Evolutionary conservation across 2,797 vertebrate genomes (phyloP).

Genomic region (Esox lucius): DNA sequence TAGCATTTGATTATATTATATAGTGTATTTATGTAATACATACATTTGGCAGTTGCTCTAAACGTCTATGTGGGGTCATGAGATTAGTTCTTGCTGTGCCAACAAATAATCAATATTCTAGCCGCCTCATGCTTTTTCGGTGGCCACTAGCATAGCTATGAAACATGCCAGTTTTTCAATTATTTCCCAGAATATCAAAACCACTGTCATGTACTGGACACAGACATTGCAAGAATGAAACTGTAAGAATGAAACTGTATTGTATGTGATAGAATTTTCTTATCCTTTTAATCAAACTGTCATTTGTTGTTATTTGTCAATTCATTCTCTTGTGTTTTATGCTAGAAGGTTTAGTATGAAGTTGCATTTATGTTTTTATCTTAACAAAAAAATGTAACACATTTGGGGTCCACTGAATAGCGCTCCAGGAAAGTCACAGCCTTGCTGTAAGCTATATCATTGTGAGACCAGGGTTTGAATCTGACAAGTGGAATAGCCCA

Average conservation of each 20-base stretch:
- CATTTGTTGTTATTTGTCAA: too few species aligned
- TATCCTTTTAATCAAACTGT: too few species aligned
- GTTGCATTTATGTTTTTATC: too few species aligned
- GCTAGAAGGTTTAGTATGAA: too few species aligned
- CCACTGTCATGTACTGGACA: slow-evolving; percentile 16
- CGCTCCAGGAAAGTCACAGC: too few species aligned
- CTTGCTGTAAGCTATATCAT: too few species aligned
- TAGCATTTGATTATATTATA: neutral
- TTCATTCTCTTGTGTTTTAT: too few species aligned
- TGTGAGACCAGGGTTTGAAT: too few species aligned
- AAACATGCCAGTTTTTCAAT: slow-evolving; percentile 23
- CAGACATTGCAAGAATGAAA: neutral
- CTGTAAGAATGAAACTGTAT: neutral
- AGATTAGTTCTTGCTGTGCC: slow-evolving; percentile 55
- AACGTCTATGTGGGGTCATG: slow-evolving; percentile 49
- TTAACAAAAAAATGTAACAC: too few species aligned
- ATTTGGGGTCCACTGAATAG: too few species aligned
- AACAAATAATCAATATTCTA: slow-evolving; percentile 64
- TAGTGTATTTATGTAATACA: slow-evolving; percentile 18
- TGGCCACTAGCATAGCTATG: slow-evolving; percentile 42
- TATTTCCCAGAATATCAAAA: slow-evolving; percentile 23
- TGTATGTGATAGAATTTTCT: too few species aligned
- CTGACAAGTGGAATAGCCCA: too few species aligned
- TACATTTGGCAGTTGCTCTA: slow-evolving; percentile 26
- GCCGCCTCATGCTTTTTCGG: slow-evolving; percentile 52